These are phyloP conservation scores for Acanthopleura granulata DNA, from an alignment of 2,888 invertebrate species.

Conservation along the genomic window DNA sequence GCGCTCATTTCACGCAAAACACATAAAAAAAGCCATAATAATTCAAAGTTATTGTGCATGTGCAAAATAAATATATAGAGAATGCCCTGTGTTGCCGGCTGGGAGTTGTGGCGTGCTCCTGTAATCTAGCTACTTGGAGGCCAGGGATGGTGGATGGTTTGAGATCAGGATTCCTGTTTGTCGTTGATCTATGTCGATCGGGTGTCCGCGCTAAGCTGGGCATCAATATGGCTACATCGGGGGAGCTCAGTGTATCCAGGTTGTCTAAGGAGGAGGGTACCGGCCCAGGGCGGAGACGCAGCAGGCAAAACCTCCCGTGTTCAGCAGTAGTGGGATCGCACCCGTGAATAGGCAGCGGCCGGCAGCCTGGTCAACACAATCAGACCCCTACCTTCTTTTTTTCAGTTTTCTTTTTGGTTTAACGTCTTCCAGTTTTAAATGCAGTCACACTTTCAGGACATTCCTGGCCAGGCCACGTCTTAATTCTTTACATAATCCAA, in stretches of 20 bases:
- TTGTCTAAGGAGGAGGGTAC: constrained; percentile 97
- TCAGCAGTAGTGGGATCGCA: constrained; percentile 99
- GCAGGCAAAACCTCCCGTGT: constrained; percentile 99
- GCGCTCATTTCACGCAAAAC: too few species aligned
- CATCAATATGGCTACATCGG: constrained; percentile 94
- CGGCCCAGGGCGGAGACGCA: constrained; percentile 74
- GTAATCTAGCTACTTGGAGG: constrained; percentile 98
- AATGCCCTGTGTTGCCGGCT: constrained; percentile 70
- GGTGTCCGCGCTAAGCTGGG: constrained; percentile 91
- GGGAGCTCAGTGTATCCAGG: constrained; percentile 88
- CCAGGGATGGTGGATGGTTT: constrained; percentile 91
- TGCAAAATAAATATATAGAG: too few species aligned
- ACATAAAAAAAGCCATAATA: too few species aligned
- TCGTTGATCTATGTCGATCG: constrained; percentile 84
- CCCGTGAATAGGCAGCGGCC: constrained; percentile 87
- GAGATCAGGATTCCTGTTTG: constrained; percentile 86
- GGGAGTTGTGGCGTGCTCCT: constrained; percentile 97
- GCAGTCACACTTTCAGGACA: too few species aligned
- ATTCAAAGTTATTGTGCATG: too few species aligned
- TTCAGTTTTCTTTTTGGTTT: not conserved
- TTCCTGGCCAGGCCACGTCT: too few species aligned
- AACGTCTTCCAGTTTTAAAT: too few species aligned
- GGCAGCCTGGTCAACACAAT: constrained; percentile 86
- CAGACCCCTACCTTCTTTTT: constrained; percentile 81
- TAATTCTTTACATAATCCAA: too few species aligned